Conservation (phyloP, 2,797 vertebrate species). For the Vireo griseus region DNA sequence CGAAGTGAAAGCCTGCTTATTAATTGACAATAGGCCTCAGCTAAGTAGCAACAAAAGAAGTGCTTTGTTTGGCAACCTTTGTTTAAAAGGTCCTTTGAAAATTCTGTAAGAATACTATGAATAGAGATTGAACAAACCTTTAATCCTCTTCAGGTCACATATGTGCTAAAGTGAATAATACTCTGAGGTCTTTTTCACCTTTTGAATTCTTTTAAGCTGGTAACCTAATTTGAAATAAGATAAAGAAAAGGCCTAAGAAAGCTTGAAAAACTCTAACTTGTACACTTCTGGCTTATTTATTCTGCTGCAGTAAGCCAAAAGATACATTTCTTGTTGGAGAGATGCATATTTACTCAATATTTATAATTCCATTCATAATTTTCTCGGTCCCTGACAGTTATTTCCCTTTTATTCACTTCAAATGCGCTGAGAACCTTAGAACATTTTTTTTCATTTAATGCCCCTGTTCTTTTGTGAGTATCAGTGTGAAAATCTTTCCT, state of each 20-base stretch:
- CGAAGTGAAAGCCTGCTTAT: constrained; percentile 65
- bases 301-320: background rate
- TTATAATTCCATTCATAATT: constrained; percentile 20
- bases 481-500: constrained; percentile 80
- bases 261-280: background rate
- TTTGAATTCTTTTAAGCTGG: constrained; percentile 61
- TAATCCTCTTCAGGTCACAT: constrained; percentile 70
- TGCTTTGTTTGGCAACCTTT: constrained; percentile 75
- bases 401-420: constrained; percentile 37
- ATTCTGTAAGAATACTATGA: constrained; percentile 66
- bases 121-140: constrained; percentile 64
- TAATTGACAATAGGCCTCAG: constrained; percentile 67
- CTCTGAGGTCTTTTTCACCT: constrained; percentile 69
- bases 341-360: constrained; percentile 8
- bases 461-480: constrained; percentile 52
- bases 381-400: background rate
- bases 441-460: constrained; percentile 8
- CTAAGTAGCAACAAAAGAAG: constrained; percentile 69
- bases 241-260: constrained; percentile 31
- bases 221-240: constrained; percentile 66
- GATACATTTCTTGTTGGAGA: background rate
- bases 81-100: constrained; percentile 65
- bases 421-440: background rate
- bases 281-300: constrained; percentile 5
- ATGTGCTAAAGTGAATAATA: constrained; percentile 75